Base-by-base conservation (phyloP, 2,888 invertebrate species). In the Balanococcus diminutus region DNA sequence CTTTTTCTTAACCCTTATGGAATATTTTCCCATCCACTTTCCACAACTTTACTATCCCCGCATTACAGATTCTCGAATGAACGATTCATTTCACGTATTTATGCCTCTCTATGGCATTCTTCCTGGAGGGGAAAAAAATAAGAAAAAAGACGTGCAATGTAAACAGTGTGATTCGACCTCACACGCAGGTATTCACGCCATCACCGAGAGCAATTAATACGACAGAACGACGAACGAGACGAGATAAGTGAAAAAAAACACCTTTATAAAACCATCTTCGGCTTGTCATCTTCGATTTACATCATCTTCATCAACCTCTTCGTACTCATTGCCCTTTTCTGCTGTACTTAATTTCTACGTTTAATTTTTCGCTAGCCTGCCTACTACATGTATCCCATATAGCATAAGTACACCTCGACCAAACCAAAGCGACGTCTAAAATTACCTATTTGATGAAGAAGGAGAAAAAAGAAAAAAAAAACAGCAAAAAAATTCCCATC, bases 251-350 rank as follows among this genome's bases (percentile, higher is more conserved):
- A 61, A 25, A 9, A 11, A 61, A 25, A 61, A 19, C 19, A 9
- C 42, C 14, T n/a, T n/a, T n/a, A n/a, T n/a, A n/a, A n/a, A n/a
- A n/a, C n/a, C n/a, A n/a, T 9, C 42, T 42, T 11, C 11, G 42
- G 42, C 42, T 14, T 42, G 42, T 56, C 61, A 61, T 61, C 61
- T 61, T 61, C 61, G 56, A 56, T 56, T 56, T 61, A 61, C 61
- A 51, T 51, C 39, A n/a, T 46, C 46, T 36, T 36, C 36, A 36
- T 3, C 36, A 36, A 8, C 36, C 8, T 8, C 36, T 36, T 36
- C 2, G 11, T 42, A 0, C 42, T 42, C 42, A 14, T 42, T 2
- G 14, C 42, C 0, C 2, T 42, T 11, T 11, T 42, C 42, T 2
- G 42, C n/a, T n/a, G n/a, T n/a, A n/a, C n/a, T n/a, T n/a, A n/a